A percentile compares a stretch with the other conserved stretches of the same genome.
Conservation (phyloP, 2,113 vertebrate genomes). For the Deroptyus accipitrinus region DNA sequence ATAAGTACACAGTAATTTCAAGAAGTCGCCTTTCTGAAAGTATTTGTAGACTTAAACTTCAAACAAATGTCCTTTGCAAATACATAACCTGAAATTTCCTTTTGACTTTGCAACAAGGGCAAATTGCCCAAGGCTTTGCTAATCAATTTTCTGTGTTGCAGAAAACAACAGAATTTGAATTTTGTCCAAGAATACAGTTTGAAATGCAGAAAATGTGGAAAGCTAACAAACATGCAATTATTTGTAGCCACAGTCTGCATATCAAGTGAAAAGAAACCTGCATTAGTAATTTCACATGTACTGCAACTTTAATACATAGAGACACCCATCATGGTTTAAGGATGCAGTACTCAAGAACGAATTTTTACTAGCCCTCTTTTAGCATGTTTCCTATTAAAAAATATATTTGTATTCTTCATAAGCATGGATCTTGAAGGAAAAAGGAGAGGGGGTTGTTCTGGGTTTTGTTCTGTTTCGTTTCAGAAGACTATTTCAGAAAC, state of each 20-base stretch:
- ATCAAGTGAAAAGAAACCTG: background rate
- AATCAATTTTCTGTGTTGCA: background rate
- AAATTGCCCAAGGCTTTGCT: slow-evolving; percentile 2
- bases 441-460: fast-evolving
- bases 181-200: background rate
- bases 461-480: background rate
- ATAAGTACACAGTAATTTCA: background rate
- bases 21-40: background rate
- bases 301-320: background rate
- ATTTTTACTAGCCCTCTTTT: background rate
- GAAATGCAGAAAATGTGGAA: background rate
- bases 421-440: background rate
- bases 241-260: background rate
- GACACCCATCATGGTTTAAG: background rate
- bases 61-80: background rate
- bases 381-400: background rate
- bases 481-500: background rate
- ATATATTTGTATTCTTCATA: background rate
- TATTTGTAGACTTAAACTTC: background rate
- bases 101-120: slow-evolving; percentile 39
- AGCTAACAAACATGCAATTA: background rate
- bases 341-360: background rate
- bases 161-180: background rate
- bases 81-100: background rate
- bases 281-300: slow-evolving; percentile 2